Conservation (phyloP, 2,797 vertebrate species). For the Cryptoprocta ferox region DNA sequence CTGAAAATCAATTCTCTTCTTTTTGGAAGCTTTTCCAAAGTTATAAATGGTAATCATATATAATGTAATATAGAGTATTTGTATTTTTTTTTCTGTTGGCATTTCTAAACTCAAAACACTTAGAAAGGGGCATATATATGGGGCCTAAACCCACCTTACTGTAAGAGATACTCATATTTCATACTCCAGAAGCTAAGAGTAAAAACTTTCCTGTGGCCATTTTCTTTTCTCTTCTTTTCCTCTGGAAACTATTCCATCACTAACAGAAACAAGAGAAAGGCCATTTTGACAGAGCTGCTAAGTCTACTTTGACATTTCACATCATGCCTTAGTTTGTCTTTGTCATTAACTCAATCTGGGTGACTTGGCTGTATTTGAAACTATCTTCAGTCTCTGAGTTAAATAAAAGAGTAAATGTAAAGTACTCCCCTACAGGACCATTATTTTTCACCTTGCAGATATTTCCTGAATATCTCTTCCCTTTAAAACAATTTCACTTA, state of each 20-base stretch:
- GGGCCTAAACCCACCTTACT: neutral
- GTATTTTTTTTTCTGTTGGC: neutral
- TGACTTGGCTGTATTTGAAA: neutral
- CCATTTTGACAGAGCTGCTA: neutral
- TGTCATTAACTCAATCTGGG: neutral
- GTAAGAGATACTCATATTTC: neutral
- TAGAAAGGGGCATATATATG: neutral
- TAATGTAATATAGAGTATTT: neutral
- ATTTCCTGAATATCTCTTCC: neutral
- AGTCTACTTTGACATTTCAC: neutral
- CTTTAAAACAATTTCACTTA: neutral
- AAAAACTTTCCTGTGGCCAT: neutral
- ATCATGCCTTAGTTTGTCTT: neutral
- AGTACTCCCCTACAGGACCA: neutral
- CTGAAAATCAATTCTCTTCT: neutral
- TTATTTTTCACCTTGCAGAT: neutral
- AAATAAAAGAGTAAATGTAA: neutral
- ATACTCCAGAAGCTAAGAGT: neutral
- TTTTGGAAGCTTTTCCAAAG: neutral
- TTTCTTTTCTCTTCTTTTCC: neutral
- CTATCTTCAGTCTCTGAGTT: neutral
- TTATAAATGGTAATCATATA: neutral
- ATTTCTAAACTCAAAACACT: neutral
- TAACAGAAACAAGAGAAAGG: neutral
- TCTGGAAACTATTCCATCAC: neutral